Conservation (phyloP, 2,797 vertebrate genomes). For the Liasis olivaceus region DNA sequence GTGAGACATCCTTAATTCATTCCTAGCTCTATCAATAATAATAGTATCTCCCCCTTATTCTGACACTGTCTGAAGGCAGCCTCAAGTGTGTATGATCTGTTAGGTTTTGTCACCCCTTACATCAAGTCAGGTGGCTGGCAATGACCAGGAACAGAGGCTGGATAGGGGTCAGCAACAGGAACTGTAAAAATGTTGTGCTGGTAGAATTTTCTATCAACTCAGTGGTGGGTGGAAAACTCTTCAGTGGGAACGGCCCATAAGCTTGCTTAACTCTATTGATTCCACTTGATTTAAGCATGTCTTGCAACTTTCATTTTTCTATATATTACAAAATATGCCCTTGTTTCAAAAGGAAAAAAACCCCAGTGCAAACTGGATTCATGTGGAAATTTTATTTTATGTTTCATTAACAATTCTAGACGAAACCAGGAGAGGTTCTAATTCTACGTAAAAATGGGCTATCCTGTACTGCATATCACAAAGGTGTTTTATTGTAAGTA, state of each 20-base stretch:
- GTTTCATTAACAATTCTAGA: background rate
- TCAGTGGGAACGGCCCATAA: background rate
- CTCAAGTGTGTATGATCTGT: background rate
- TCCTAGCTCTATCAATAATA: background rate
- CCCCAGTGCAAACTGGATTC: background rate
- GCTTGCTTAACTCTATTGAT: background rate
- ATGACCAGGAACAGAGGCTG: background rate
- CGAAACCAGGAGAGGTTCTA: background rate
- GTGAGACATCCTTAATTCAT: background rate
- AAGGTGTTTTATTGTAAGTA: background rate
- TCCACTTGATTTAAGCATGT: background rate
- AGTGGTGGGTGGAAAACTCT: background rate
- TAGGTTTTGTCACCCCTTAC: background rate
- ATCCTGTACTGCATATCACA: background rate
- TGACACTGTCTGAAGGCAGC: background rate
- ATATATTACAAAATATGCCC: background rate
- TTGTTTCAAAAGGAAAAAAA: background rate
- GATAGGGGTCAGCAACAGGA: background rate
- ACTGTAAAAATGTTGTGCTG: background rate
- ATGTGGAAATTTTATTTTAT: background rate
- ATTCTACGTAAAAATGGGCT: background rate
- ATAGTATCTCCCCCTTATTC: background rate
- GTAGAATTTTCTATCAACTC: background rate
- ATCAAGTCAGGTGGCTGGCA: background rate
- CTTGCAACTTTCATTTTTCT: background rate